Evolutionary conservation across 2,797 vertebrate species (phyloP).

Genomic region (Eleutherodactylus coqui): DNA sequence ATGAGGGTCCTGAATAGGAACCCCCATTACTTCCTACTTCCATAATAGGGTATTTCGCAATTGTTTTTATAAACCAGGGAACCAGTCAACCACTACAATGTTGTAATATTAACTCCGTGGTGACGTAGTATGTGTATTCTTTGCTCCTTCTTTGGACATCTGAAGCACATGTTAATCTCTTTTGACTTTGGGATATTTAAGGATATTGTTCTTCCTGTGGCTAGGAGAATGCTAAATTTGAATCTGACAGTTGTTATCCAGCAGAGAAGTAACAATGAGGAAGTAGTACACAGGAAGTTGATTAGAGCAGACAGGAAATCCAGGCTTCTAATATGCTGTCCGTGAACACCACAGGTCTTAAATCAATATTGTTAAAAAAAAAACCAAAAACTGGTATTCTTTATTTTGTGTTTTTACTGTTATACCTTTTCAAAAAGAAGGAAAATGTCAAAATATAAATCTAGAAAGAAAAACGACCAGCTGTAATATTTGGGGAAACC

Average conservation of each 20-base stretch:
- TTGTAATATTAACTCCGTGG: neutral
- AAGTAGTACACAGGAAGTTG: slow-evolving; percentile 19
- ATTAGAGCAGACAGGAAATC: slow-evolving; percentile 23
- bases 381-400: too few relatives aligned
- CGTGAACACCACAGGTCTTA: neutral
- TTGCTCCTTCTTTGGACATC: neutral
- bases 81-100: neutral
- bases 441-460: too few relatives aligned
- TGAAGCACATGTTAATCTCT: neutral
- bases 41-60: neutral
- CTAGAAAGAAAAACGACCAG: too few relatives aligned
- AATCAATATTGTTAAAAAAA: neutral
- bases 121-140: too few relatives aligned
- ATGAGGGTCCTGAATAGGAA: too few relatives aligned
- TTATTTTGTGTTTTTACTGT: too few relatives aligned
- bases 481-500: too few relatives aligned
- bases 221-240: neutral
- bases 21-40: neutral
- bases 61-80: neutral
- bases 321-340: neutral
- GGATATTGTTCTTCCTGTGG: slow-evolving; percentile 11
- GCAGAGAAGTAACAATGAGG: neutral
- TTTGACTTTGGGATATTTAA: neutral
- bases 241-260: neutral
- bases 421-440: too few relatives aligned